Evolutionary conservation across 92 coral and sea anemone genomes (phyloP).

Genomic region (Chrysogorgia sp.): DNA sequence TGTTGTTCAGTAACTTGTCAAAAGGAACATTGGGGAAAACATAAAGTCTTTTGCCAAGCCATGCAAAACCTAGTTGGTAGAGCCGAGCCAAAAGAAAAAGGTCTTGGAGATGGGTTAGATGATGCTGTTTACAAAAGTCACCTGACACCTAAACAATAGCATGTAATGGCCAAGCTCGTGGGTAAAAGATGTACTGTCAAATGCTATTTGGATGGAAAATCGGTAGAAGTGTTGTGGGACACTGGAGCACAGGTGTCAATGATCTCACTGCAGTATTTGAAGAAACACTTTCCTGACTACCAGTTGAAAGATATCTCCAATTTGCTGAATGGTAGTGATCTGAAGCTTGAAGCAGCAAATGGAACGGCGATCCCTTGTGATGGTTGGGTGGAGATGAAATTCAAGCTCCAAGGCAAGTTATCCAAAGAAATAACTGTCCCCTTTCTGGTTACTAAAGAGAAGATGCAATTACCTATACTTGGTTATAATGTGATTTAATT

Average conservation of each 20-base stretch:
- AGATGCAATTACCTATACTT: conserved; percentile 48
- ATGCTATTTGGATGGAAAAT: conserved; percentile 47
- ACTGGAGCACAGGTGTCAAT: conserved; percentile 70
- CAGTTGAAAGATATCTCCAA: not conserved
- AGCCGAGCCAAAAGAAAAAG: conserved; percentile 10
- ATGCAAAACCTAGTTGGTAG: conserved; percentile 41
- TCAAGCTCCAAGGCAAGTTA: conserved; percentile 38
- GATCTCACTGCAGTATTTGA: conserved; percentile 19
- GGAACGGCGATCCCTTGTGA: conserved; percentile 57
- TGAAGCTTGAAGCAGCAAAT: conserved; percentile 59
- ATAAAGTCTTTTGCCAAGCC: conserved; percentile 49
- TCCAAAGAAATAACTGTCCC: conserved; percentile 30
- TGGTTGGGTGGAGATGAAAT: conserved; percentile 61
- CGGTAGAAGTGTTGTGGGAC: conserved; percentile 59
- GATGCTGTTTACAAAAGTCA: conserved; percentile 48
- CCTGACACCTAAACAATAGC: conserved; percentile 50
- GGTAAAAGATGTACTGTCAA: conserved; percentile 52
- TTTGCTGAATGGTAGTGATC: not conserved
- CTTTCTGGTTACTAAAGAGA: conserved; percentile 49
- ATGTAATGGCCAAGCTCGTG: conserved; percentile 46
- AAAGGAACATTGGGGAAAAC: conserved; percentile 64
- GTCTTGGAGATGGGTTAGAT: conserved; percentile 42
- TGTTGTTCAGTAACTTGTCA: conserved; percentile 58
- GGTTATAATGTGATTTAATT: conserved; percentile 62
- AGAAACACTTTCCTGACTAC: conserved; percentile 5